Evolutionary conservation across 2,113 vertebrate genomes (phyloP).

Genomic region (Canis aureus): DNA sequence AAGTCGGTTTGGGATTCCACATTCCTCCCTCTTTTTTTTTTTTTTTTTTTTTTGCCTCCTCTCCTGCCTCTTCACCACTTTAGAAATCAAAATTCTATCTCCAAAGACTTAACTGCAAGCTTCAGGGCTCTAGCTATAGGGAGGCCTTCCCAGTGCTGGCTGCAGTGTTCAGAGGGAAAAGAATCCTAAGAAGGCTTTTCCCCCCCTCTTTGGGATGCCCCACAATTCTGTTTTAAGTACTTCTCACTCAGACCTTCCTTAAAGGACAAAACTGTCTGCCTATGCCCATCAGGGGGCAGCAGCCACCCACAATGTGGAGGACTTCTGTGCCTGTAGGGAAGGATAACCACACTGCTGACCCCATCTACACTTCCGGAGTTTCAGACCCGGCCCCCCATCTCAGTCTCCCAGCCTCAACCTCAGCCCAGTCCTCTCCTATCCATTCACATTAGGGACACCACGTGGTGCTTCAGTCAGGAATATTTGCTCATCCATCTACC

Average conservation of each 20-base stretch:
- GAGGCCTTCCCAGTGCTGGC: neutral
- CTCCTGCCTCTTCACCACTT: neutral
- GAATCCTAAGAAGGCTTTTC: neutral
- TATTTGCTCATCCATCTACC: conserved; percentile 76
- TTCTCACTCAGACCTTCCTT: neutral
- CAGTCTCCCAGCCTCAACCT: neutral
- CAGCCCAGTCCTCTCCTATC: neutral
- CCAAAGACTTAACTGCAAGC: neutral
- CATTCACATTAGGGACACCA: neutral
- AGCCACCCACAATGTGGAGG: conserved; percentile 31
- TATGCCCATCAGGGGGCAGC: conserved; percentile 77
- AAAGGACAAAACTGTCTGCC: conserved; percentile 24
- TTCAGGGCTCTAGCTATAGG: neutral
- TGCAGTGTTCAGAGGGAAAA: neutral
- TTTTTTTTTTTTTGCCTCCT: neutral
- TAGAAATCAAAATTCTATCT: conserved; percentile 51
- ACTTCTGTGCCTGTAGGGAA: neutral
- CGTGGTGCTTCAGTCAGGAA: conserved; percentile 47
- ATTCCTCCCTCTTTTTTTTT: conserved; percentile 9
- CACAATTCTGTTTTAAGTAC: neutral
- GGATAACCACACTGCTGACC: neutral
- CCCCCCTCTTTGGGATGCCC: neutral
- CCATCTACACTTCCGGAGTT: neutral
- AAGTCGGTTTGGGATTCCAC: conserved; percentile 17
- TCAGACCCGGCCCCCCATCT: neutral